Base-by-base conservation (phyloP, 92 coral and sea anemone genomes). In the Porites evermanni region DNA sequence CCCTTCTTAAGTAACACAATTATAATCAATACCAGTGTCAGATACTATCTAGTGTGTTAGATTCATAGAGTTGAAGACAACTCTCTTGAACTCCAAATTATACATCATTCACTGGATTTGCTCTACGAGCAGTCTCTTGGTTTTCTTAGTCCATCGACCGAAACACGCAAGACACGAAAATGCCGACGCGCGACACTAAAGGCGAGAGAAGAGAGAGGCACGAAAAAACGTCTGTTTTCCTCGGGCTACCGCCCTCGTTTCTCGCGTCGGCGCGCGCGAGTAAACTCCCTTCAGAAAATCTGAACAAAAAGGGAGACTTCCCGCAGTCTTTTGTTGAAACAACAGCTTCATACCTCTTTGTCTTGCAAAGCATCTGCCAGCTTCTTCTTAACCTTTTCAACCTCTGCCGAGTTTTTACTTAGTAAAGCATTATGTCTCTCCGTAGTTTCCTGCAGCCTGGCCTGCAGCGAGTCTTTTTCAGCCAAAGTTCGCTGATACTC, bases 321-420 rank as follows among this genome's bases (percentile, higher is more conserved):
- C 3, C 32, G 32, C 32, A 29, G 32, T 29, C 32, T 29, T 29
- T 2, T 29, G 13, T 12, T 14, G 16, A 11, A 11, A 56, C 61
- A 56, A 14, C 61, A 81, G 59, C 67, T 74, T 80, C 20, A 38
- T 38, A 97, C 98, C 99, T 97, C 95, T 17, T 79, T 91, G 16
- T 91, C 93, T 21, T 88, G 88, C 72, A 78, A 87, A 20, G 75
- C 79, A 20, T 95, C 97, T 0, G 84, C 10, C 19, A 83, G 77
- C 89, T 93, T 95, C 84, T 92, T 95, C 93, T 91, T 95, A 67
- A 90, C 65, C 84, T 91, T 95, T 58, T 93, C 93, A 17, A 89
- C 75, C 29, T 95, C 98, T 26, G 84, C 87, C 17, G 73, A 67
- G 78, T 87, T 89, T 76, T 87, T 93, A 67, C 32, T 88, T 14